A percentile compares a stretch with the other conserved stretches of the same genome.
Conservation (phyloP, 2,888 invertebrate genomes). For the Colletes collaris region DNA sequence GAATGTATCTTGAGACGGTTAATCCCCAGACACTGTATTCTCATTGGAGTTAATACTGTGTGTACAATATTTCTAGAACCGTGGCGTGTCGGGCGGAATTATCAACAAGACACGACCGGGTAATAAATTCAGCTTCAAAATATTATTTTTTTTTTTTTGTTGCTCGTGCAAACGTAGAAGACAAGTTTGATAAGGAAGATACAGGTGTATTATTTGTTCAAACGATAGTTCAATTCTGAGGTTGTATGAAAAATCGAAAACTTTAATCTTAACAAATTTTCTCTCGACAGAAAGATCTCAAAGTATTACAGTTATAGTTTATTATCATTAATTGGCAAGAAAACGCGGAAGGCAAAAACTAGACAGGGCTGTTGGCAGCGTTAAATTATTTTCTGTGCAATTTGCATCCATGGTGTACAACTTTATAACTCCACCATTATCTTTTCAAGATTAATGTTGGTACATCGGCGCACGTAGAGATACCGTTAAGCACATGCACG, state of each 20-base stretch:
- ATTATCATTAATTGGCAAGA: too few species aligned
- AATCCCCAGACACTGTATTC: background rate
- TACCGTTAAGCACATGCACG: background rate
- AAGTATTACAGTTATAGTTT: too few species aligned
- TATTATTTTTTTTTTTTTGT: background rate
- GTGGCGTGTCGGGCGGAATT: background rate
- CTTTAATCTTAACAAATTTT: too few species aligned
- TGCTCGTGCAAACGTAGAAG: too few species aligned
- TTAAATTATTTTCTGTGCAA: background rate
- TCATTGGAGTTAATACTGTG: background rate
- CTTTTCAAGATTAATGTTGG: conserved; percentile 2
- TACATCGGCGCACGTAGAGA: background rate
- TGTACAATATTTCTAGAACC: background rate
- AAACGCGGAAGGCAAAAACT: background rate
- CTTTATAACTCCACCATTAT: background rate
- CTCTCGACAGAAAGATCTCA: too few species aligned
- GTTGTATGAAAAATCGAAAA: too few species aligned
- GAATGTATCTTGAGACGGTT: background rate
- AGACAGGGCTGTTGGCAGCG: background rate
- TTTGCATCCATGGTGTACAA: background rate
- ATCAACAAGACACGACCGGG: too few species aligned
- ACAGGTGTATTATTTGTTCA: too few species aligned
- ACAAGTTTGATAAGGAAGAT: too few species aligned
- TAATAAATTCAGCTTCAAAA: background rate
- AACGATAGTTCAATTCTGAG: too few species aligned